Evolutionary conservation across 2,888 invertebrate species (phyloP), one percentile per base, ranked within the genome.

Genomic region (Ametastegia equiseti): DNA sequence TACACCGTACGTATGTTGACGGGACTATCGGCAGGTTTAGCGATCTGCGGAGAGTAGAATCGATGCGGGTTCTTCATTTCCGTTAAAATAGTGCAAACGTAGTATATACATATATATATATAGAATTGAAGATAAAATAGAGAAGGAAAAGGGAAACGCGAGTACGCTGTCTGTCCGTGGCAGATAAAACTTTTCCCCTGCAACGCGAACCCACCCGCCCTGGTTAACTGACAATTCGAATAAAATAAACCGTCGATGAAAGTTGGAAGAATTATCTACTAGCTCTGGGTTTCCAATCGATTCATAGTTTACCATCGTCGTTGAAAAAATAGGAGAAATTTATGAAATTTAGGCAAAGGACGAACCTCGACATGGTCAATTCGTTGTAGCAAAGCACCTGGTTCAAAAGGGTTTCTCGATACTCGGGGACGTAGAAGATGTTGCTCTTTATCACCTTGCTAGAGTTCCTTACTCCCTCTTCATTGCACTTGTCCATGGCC

Each of bases 391-490:
- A 95, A 85, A 96, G 93, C 87, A 98, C 92, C 85, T 98, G 94
- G 77, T 95, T 94, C 81, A 98, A 92, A 88, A 98, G 94, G 85
- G 98, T 95, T 92, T 99, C 99, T 84, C 99, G 94, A 92, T 98
- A 98, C 92, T 99, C 99, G 86, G 97, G 93, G 67, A 98, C 96
- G 92, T 99, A 99, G 92, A 99, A 97, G 84, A 98, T 95, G 91
- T 97, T 97, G 92, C 97, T 96, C 92, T 98, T 96, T 85, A 99
- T 95, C 87, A 97, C 96, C 92, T 95, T 96, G 57, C 97, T 95
- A 19, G 97, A 96, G 80, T 96, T 96, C 85, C 94, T 93, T 0
- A 98, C 95, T 33, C 94, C 93, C 50, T 92, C 92, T 89, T 97
- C 96, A 1, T 92, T 90, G 82, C 95, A 95, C 89, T 94, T 95